Evolutionary conservation across 2,888 invertebrate species (phyloP).

Genomic region (Chrysodeixis includens): DNA sequence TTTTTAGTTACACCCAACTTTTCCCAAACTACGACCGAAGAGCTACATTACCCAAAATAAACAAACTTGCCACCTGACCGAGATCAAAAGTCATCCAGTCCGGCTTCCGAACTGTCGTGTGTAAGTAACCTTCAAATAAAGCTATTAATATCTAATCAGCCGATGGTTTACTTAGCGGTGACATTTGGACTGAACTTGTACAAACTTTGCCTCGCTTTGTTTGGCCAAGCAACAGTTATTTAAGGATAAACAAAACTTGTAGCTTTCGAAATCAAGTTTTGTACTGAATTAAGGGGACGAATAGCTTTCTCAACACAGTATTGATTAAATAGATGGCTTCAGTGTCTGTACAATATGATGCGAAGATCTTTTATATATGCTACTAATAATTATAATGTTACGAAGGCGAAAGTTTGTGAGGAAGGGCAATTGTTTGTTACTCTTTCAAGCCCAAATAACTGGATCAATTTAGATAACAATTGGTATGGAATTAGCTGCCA

Average conservation of each 20-base stretch:
- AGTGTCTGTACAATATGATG: too few relatives aligned
- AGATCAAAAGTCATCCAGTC: neutral
- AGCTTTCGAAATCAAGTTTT: neutral
- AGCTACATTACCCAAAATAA: neutral
- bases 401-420: too few relatives aligned
- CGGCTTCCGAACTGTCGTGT: neutral
- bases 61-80: conserved; percentile 1
- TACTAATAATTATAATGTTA: too few relatives aligned
- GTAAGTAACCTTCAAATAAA: neutral
- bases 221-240: neutral
- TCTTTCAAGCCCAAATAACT: too few relatives aligned
- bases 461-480: too few relatives aligned
- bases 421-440: too few relatives aligned
- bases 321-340: neutral
- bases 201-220: neutral
- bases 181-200: neutral
- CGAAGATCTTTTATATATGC: too few relatives aligned
- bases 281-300: neutral
- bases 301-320: neutral
- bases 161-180: neutral
- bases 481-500: too few relatives aligned
- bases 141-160: conserved; percentile 6
- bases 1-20: neutral
- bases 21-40: neutral
- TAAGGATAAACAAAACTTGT: conserved; percentile 5